Conservation (phyloP, 2,113 vertebrate species). For the Limnothrissa miodon region DNA sequence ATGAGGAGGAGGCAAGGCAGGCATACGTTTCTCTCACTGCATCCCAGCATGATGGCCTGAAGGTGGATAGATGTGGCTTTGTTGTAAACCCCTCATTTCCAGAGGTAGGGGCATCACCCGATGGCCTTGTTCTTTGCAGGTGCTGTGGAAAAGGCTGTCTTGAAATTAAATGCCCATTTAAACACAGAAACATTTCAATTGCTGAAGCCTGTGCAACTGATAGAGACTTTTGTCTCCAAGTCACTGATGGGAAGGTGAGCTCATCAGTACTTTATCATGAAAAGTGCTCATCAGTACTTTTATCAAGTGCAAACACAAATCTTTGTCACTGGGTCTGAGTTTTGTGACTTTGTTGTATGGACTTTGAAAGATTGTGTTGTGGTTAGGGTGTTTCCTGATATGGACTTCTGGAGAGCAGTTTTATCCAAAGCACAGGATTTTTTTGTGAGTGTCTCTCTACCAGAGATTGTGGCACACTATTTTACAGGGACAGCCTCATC, state of each 20-base stretch:
- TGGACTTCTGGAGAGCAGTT: slow-evolving; percentile 8
- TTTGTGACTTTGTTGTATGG: slow-evolving; percentile 33
- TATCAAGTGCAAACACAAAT: slow-evolving; percentile 20
- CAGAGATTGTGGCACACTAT: no score
- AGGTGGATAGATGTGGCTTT: slow-evolving; percentile 24
- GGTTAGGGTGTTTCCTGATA: slow-evolving; percentile 5
- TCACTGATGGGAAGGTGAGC: not conserved
- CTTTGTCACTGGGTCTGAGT: slow-evolving; percentile 20
- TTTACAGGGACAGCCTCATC: no score
- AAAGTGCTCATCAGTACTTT: slow-evolving; percentile 18
- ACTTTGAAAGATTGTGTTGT: not conserved
- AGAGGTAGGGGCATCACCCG: slow-evolving; percentile 16
- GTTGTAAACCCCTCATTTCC: slow-evolving; percentile 13
- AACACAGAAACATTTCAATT: slow-evolving; percentile 9
- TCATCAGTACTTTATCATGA: no score
- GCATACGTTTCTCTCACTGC: no score
- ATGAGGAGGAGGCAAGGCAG: no score
- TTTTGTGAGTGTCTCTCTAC: not conserved
- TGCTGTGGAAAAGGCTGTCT: slow-evolving; percentile 25
- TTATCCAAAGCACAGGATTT: slow-evolving; percentile 14
- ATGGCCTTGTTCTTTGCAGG: not conserved
- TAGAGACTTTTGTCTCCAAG: slow-evolving; percentile 9
- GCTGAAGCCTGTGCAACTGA: slow-evolving; percentile 23
- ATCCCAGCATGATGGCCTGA: slow-evolving; percentile 8
- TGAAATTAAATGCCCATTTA: slow-evolving; percentile 23